A percentile compares a stretch with the other conserved stretches of the same genome.
Evolutionary conservation across 92 coral and sea anemone genomes (phyloP).

Genomic region (Desmophyllum pertusum): DNA sequence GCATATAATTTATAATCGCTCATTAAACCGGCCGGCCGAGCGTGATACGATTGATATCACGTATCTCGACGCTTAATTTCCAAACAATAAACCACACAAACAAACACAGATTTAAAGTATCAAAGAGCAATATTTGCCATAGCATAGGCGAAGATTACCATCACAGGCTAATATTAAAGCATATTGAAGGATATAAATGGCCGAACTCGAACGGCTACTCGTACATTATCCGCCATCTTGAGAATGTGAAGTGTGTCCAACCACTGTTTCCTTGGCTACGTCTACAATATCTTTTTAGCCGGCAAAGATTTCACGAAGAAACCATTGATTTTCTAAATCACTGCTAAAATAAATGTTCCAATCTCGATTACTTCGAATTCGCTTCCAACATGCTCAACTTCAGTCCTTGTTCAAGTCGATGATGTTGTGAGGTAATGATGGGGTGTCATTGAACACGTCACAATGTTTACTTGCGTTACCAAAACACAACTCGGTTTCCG

Average conservation of each 20-base stretch:
- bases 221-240: conserved; percentile 92
- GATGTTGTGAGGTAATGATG: conserved; percentile 9
- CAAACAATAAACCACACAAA: background rate
- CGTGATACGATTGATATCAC: background rate
- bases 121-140: background rate
- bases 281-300: background rate
- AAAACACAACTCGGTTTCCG: conserved; percentile 21
- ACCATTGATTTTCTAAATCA: background rate
- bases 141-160: background rate
- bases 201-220: conserved; percentile 91
- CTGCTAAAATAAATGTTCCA: background rate
- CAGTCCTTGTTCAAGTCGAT: background rate
- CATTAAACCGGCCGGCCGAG: too few relatives aligned
- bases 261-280: conserved; percentile 36
- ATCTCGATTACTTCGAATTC: background rate
- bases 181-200: conserved; percentile 92
- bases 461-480: conserved; percentile 40
- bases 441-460: background rate
- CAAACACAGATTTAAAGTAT: background rate
- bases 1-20: background rate
- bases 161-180: background rate
- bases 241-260: background rate
- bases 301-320: background rate
- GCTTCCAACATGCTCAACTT: background rate
- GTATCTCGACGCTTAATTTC: background rate